A percentile compares a stretch with the other conserved stretches of the same genome.
phyloP scores from a whole-genome alignment of 2,113 vertebrate genomes.

The Rousettus leschenaultii region DNA sequence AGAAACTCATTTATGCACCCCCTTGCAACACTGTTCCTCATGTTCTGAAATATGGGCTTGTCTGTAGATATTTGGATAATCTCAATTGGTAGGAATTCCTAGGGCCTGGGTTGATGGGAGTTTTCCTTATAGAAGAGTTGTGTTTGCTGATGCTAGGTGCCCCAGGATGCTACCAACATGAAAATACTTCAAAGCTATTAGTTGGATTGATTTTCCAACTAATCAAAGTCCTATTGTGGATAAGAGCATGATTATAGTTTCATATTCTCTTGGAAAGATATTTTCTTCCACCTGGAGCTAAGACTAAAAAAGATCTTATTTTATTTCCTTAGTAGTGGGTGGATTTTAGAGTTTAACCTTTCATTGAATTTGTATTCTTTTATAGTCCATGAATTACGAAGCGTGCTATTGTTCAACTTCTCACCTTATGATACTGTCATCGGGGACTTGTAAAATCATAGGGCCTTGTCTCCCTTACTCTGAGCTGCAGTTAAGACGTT shows the following conservation, averaged over 20 bases:
- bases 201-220: neutral
- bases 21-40: too few species aligned
- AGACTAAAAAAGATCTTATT: neutral
- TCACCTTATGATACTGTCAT: neutral
- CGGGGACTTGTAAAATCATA: neutral
- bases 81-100: neutral
- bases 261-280: neutral
- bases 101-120: rapidly evolving
- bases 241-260: neutral
- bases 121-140: neutral
- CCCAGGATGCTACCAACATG: too few species aligned
- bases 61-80: neutral
- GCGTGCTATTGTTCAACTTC: neutral
- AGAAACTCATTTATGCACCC: neutral
- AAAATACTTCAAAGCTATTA: neutral
- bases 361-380: neutral
- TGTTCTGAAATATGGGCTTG: neutral
- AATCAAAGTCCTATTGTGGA: neutral
- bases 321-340: neutral
- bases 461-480: neutral
- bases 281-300: neutral
- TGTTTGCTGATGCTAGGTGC: neutral
- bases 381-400: neutral
- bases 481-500: neutral
- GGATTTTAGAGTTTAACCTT: neutral